phyloP scores from a whole-genome alignment of 2,888 invertebrate species.

The Caradrina clavipalpis region DNA sequence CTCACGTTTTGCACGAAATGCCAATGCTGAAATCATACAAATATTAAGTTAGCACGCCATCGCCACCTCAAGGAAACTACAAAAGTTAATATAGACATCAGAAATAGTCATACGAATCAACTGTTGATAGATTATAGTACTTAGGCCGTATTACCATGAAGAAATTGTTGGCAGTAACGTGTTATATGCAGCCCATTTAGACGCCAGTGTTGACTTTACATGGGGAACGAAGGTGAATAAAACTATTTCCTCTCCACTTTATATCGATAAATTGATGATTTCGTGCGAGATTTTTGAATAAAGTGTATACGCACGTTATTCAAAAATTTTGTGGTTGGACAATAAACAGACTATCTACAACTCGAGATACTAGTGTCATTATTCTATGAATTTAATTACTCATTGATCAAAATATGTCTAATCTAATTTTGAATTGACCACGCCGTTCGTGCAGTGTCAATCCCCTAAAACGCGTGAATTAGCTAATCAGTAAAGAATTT shows the following conservation, averaged over 20 bases:
- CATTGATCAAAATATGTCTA: no score
- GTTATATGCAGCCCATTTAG: no score
- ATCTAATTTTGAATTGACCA: no score
- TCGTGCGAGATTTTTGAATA: no score
- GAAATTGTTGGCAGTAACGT: background rate
- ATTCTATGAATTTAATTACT: no score
- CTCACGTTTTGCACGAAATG: slow-evolving; percentile 47
- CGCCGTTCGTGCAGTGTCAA: no score
- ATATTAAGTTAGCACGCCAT: slow-evolving; percentile 33
- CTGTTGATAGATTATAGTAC: background rate
- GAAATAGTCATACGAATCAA: background rate
- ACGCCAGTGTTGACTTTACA: no score
- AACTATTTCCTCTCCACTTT: background rate
- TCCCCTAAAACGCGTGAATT: background rate
- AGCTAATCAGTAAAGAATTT: slow-evolving; percentile 8
- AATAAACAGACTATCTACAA: no score
- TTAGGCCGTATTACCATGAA: background rate
- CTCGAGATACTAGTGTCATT: no score
- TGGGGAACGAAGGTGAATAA: background rate
- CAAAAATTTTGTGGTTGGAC: no score
- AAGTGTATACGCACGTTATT: no score
- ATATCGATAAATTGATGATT: no score
- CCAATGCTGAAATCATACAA: slow-evolving; percentile 11
- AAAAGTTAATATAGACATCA: slow-evolving; percentile 14
- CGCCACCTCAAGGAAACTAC: slow-evolving; percentile 12